Conservation (phyloP, 2,797 vertebrate genomes). For the Aldrovandia affinis region DNA sequence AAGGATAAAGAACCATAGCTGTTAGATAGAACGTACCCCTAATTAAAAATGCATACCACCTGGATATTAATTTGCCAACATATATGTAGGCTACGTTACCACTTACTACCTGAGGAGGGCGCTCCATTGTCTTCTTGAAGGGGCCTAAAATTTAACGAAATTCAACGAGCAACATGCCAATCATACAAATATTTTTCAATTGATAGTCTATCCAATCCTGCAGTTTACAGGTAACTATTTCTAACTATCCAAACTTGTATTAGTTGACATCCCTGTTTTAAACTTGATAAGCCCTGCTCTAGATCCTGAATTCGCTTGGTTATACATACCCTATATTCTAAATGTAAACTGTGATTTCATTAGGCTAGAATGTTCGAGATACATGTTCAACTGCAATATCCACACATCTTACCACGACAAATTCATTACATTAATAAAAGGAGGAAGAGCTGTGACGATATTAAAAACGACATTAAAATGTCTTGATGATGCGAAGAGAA, state of each 20-base stretch:
- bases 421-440: background rate
- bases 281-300: too few relatives aligned
- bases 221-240: background rate
- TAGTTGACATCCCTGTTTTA: too few relatives aligned
- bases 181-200: background rate
- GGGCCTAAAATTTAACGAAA: background rate
- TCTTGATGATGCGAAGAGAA: background rate
- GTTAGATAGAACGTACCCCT: background rate
- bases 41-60: background rate
- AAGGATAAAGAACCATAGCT: background rate
- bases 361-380: too few relatives aligned
- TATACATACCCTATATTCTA: background rate
- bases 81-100: conserved; percentile 16
- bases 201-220: background rate
- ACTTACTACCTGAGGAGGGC: conserved; percentile 66
- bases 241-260: too few relatives aligned
- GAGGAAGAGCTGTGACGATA: background rate
- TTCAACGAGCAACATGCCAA: background rate
- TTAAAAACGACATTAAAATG: background rate
- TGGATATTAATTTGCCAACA: background rate
- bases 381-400: too few relatives aligned
- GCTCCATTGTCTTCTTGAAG: conserved; percentile 64
- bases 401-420: background rate
- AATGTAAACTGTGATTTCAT: background rate
- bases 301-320: too few relatives aligned